These are phyloP conservation scores for Pongo pygmaeus DNA, from an alignment of 2,113 vertebrate genomes.

Conservation along the genomic window DNA sequence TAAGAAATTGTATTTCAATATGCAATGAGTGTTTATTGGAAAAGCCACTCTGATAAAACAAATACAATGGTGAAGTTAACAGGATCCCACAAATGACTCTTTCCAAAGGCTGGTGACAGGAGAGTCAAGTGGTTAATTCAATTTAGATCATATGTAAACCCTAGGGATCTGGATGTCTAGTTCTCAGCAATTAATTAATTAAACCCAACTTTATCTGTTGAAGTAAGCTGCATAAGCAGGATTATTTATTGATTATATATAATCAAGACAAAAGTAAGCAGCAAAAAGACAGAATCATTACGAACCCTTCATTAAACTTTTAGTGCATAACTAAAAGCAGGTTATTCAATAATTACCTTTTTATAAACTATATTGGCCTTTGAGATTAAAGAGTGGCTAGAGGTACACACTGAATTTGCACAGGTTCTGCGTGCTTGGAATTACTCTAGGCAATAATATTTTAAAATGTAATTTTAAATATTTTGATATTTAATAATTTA, in stretches of 20 bases:
- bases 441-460: background rate
- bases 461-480: background rate
- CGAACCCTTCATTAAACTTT: slow-evolving; percentile 52
- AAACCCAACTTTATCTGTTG: slow-evolving; percentile 32
- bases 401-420: background rate
- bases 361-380: background rate
- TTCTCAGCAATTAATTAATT: slow-evolving; percentile 69
- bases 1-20: too few relatives aligned
- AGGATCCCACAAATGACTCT: background rate
- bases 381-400: background rate
- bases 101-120: background rate
- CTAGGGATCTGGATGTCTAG: background rate
- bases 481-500: background rate
- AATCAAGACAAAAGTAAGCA: slow-evolving; percentile 52
- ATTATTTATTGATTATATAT: slow-evolving; percentile 65
- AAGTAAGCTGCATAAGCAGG: slow-evolving; percentile 15
- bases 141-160: slow-evolving; percentile 48
- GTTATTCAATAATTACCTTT: slow-evolving; percentile 24
- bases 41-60: background rate
- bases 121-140: slow-evolving; percentile 25
- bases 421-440: background rate
- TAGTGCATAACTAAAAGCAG: slow-evolving; percentile 57
- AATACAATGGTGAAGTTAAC: background rate
- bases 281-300: background rate
- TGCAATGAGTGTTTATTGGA: too few relatives aligned